These are phyloP conservation scores for Oreochromis niloticus DNA, from an alignment of 2,113 vertebrate genomes.

Conservation along the genomic window DNA sequence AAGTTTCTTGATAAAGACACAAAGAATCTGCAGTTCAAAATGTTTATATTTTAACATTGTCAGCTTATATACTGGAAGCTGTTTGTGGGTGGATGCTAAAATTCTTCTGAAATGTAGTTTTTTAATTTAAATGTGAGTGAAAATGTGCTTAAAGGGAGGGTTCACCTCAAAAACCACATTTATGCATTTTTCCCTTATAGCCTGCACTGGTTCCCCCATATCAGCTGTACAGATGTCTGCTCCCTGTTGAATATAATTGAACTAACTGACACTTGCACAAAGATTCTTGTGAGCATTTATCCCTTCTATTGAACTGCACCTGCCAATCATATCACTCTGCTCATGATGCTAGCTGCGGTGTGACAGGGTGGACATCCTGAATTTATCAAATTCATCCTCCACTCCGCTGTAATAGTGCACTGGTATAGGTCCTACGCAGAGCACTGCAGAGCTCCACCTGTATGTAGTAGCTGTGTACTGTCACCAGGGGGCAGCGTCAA, in stretches of 20 bases:
- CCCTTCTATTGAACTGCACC: not conserved
- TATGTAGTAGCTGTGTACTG: not conserved
- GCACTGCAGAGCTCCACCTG: not conserved
- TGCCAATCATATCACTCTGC: not conserved
- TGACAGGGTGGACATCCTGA: not conserved
- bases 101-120: not conserved
- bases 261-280: not conserved
- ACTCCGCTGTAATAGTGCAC: not conserved
- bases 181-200: not conserved
- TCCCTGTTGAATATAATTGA: not conserved
- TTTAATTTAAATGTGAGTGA: not conserved
- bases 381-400: not conserved
- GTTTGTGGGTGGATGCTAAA: not conserved
- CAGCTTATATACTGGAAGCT: not conserved
- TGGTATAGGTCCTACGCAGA: not conserved
- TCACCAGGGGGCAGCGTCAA: not conserved
- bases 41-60: not conserved
- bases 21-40: not conserved
- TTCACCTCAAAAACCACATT: not conserved
- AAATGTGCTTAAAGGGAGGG: not conserved
- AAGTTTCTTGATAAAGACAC: not conserved
- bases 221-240: not conserved
- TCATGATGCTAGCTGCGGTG: not conserved
- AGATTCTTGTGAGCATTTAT: not conserved
- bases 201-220: not conserved